Conservation (phyloP, 2,888 invertebrate species). For the Ochlodes sylvanus region DNA sequence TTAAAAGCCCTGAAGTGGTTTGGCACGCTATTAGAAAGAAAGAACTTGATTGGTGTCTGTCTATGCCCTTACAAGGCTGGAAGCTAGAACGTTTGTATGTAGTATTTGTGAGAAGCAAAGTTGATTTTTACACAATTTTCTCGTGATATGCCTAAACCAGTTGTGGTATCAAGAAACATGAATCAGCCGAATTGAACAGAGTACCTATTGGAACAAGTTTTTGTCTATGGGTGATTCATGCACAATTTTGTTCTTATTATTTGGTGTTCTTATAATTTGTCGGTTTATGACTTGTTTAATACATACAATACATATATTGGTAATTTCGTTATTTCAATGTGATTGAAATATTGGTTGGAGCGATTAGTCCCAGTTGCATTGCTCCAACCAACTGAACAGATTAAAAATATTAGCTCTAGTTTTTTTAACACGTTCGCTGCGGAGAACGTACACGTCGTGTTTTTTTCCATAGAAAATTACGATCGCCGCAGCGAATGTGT, state of each 20-base stretch:
- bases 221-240: constrained; percentile 55
- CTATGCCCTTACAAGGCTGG: constrained; percentile 12
- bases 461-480: too few species aligned
- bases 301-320: too few species aligned
- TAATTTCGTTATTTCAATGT: not conserved
- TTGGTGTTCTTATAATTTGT: constrained; percentile 5
- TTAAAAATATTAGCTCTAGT: too few species aligned
- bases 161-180: constrained; percentile 44
- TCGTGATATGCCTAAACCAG: constrained; percentile 30
- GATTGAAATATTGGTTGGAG: not conserved
- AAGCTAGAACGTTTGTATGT: constrained; percentile 15
- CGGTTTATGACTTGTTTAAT: not conserved
- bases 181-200: constrained; percentile 51
- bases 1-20: not conserved
- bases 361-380: not conserved
- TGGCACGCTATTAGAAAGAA: not conserved
- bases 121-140: constrained; percentile 30
- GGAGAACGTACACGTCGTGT: too few species aligned
- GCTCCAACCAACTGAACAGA: too few species aligned
- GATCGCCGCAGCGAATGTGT: too few species aligned
- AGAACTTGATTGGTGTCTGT: constrained; percentile 18
- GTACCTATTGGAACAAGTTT: constrained; percentile 61
- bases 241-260: constrained; percentile 46
- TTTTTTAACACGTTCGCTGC: too few species aligned
- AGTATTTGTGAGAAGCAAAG: constrained; percentile 19